Base-by-base conservation (phyloP, 2,797 vertebrate genomes). In the Chrosomus eos region DNA sequence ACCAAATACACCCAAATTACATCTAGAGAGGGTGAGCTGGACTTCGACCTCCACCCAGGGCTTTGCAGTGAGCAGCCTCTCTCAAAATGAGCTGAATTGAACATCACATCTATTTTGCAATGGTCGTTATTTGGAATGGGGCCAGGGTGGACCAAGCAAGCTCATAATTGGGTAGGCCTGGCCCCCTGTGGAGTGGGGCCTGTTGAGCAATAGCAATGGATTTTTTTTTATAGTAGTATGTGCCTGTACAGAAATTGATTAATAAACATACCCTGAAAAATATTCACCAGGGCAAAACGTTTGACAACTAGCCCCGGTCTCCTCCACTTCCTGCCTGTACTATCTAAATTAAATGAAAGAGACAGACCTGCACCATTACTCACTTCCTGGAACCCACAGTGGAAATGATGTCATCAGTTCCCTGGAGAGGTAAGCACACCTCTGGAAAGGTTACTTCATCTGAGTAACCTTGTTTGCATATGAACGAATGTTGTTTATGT, bases 401-500 rank as follows among this genome's bases (percentile, higher is more conserved):
- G 55, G 58, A 75, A 67, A 83, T 77, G 62, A 77, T 79, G 83
- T 85, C 77, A 67, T 21, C 38, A n/a, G 76, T 72, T 77, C 45
- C 38, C 78, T 33, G 67, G 53, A 82, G 80, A 67, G 38, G 16
- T n/a, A 64, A 60, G 66, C 7, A 10, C 33, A 67, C 68, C 23
- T 26, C 70, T 51, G 51, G 28, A 75, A 85, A 71, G 81, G 55
- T 83, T 83, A 64, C 60, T 68, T 83, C 33, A 75, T 83, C 64
- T 68, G 53, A 18, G 79, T 67, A 80, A 81, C 76, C 58, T 68
- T n/a, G 83, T 88, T 86, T 87, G 85, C 85, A 85, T 85, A 76
- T 74, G 72, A 86, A 76, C 87, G 38, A 86, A 87, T 80, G 85
- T 73, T 80, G 79, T 80, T 88, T 85, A 81, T 83, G 77, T 81